A percentile compares a stretch with the other conserved stretches of the same genome.
phyloP scores from a whole-genome alignment of 1,140 invertebrate genomes.

The Dysdera silvatica region DNA sequence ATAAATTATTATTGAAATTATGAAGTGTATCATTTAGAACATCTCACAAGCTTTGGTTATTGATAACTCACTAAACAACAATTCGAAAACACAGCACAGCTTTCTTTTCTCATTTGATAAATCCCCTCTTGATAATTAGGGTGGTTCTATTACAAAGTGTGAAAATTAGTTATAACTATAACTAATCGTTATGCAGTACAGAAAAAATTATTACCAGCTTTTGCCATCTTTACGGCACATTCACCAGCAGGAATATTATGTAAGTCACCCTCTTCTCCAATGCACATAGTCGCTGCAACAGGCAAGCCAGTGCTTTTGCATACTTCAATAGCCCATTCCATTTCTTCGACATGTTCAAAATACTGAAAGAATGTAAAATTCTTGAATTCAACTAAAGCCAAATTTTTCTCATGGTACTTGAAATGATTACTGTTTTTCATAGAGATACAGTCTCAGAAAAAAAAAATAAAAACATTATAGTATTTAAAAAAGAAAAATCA shows the following conservation, averaged over 20 bases:
- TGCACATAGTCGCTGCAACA: conserved; percentile 45
- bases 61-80: no score
- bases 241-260: conserved; percentile 41
- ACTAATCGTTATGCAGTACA: background rate
- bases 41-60: no score
- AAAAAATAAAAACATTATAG: background rate
- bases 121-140: no score
- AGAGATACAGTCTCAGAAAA: background rate
- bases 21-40: no score
- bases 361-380: conserved; percentile 37
- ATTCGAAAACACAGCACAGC: no score
- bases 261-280: conserved; percentile 45
- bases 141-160: no score
- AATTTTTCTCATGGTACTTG: background rate
- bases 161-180: no score
- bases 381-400: background rate
- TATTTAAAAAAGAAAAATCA: background rate
- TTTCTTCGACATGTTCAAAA: conserved; percentile 47
- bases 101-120: no score
- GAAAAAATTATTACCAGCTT: conserved; percentile 36
- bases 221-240: conserved; percentile 45
- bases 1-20: no score
- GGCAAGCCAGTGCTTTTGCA: conserved; percentile 37
- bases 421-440: no score
- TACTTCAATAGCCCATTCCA: conserved; percentile 46